Base-by-base conservation (phyloP, 2,113 vertebrate genomes). In the Larimichthys crocea region DNA sequence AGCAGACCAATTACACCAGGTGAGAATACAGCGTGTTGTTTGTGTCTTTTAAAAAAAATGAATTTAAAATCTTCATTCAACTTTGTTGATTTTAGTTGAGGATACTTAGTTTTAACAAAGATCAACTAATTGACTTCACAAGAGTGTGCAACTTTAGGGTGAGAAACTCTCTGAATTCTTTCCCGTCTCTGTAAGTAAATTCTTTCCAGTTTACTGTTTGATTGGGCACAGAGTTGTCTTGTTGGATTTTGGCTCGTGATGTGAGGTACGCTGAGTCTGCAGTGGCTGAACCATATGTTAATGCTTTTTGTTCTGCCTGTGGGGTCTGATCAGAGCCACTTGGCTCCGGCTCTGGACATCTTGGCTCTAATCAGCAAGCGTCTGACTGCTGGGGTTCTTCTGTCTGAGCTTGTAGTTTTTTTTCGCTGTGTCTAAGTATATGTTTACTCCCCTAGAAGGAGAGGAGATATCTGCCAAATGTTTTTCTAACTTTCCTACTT, bases 1-100 rank as follows among this genome's bases (percentile, higher is more conserved):
- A 93, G 77, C 73, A 89, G 76, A 88, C 63, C 42, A 95, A 94
- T 85, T 46, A 55, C 73, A 93, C 90, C 88, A 95, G 94, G 95
- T 96, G 76, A 52, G 29, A 19, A 22, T 7, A 56, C 1, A 15
- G 64, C 56, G 29, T 59, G 6, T 62, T 62, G 16, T 61, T 17
- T 55, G n/a, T 62, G 15, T 24, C 26, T 16, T 35, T n/a, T 26
- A 26, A 26, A 26, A 26, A 26, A 26, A n/a, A n/a, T n/a, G n/a
- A 26, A 26, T 26, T 26, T 26, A 26, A 26, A 26, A n/a, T 74
- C 52, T 11, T 49, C 19, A 52, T 16, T 9, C 48, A 29, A 24
- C 16, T 52, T 42, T 65, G 26, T 16, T 24, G 26, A 2, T 3
- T 44, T 3, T 44, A 31, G 55, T 35, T 35, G 14, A 74, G 15